Conservation (phyloP, 1,140 invertebrate species). For the Oedothorax gibbosus region DNA sequence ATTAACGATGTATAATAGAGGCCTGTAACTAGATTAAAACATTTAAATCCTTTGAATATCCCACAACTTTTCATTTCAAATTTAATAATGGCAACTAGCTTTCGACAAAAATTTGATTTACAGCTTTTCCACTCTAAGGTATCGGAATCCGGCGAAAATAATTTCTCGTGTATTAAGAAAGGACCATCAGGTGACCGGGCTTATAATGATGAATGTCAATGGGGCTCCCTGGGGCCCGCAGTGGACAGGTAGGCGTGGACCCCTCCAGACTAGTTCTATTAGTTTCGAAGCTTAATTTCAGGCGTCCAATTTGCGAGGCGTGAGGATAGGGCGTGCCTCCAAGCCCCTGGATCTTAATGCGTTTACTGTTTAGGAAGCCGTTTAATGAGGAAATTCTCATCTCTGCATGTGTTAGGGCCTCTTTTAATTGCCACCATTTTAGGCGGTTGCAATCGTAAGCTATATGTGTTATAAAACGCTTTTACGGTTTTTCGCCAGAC, state of each 20-base stretch:
- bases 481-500: too few species aligned
- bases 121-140: not conserved
- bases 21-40: too few species aligned
- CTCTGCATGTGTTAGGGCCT: too few species aligned
- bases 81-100: too few species aligned
- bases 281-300: constrained; percentile 49
- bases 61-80: too few species aligned
- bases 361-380: constrained; percentile 31
- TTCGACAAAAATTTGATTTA: not conserved
- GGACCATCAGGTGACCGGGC: constrained; percentile 10
- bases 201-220: constrained; percentile 57
- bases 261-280: constrained; percentile 39
- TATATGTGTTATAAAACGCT: too few species aligned
- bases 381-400: not conserved
- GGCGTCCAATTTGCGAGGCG: constrained; percentile 58
- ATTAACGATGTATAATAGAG: too few species aligned
- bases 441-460: too few species aligned
- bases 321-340: constrained; percentile 53
- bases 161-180: constrained; percentile 19
- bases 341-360: constrained; percentile 46
- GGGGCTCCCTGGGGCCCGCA: constrained; percentile 21
- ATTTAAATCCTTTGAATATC: too few species aligned
- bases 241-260: constrained; percentile 48
- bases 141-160: not conserved
- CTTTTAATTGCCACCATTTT: too few species aligned